Base-by-base conservation (phyloP, 2,888 invertebrate species). In the Mycalesis mineus region DNA sequence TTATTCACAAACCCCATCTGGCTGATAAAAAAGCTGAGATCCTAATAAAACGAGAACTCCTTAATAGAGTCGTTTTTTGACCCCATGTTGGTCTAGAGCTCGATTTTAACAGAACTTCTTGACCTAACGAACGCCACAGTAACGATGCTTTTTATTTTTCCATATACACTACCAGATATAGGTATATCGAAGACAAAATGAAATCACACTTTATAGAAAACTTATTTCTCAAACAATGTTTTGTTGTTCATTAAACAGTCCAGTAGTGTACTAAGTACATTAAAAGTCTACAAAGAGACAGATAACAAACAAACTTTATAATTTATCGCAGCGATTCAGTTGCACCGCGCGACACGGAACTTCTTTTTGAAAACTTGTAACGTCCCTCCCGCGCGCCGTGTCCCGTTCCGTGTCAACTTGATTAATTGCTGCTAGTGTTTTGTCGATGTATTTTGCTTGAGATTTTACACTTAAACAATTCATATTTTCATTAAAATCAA, bases 401-500 rank as follows among this genome's bases (percentile, higher is more conserved):
- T 5, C 22, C 22, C 22, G 61, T 58, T n/a, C 55, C 65, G 66
- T 64, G 69, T 65, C 70, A 61, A 63, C 55, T 63, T 73, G 74
- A 74, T 73, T 72, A 72, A 74, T 73, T 62, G 67, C 67, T 59
- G 45, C 28, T 58, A 58, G 57, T 63, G 61, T 63, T 62, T 65
- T 61, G 66, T 62, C 55, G 62, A 41, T 49, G 53, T 49, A 36
- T 53, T 28, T 42, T 15, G 9, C 33, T 17, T 17, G 22, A 22
- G 15, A 14, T 14, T 31, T 13, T 41, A 36, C n/a, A 11, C 22
- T 37, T 22, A 39, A 13, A 14, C 28, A 15, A 3, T 41, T 1
- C 52, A 51, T 44, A 52, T 44, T 41, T 37, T 40, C 45, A 13
- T 45, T 53, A 4, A 4, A 22, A 4, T 22, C 2, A 22, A n/a